These are phyloP conservation scores for Sphaerophoria taeniata DNA, from an alignment of 2,888 invertebrate genomes.

Conservation along the genomic window DNA sequence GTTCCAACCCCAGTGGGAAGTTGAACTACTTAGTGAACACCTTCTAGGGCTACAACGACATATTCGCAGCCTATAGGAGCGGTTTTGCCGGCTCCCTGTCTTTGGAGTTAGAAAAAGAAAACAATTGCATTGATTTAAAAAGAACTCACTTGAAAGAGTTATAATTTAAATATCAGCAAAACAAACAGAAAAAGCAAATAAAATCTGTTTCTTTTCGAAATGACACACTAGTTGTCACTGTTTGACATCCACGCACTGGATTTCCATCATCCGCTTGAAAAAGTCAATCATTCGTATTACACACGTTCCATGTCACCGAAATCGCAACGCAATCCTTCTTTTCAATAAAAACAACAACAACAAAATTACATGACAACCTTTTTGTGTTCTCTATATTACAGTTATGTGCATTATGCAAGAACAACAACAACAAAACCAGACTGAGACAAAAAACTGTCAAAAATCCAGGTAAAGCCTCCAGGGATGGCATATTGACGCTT, in stretches of 20 bases:
- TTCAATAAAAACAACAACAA: slow-evolving; percentile 25
- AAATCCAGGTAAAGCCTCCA: slow-evolving; percentile 17
- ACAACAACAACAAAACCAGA: slow-evolving; percentile 29
- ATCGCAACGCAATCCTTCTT: not conserved
- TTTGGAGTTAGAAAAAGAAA: no score
- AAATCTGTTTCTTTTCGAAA: slow-evolving; percentile 52
- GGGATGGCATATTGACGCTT: slow-evolving; percentile 45
- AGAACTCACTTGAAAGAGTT: not conserved
- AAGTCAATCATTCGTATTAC: slow-evolving; percentile 50
- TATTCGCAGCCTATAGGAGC: no score
- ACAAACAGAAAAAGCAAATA: not conserved
- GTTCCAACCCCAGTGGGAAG: no score
- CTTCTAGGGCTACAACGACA: no score
- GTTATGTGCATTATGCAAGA: slow-evolving; percentile 13
- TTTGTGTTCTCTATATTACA: not conserved
- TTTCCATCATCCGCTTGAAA: slow-evolving; percentile 65
- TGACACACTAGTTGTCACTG: slow-evolving; percentile 55
- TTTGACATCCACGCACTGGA: slow-evolving; percentile 60
- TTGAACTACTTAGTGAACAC: no score
- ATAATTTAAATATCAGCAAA: not conserved
- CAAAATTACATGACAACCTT: slow-evolving; percentile 19
- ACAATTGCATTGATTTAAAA: not conserved
- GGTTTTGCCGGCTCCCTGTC: no score
- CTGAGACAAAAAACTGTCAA: slow-evolving; percentile 29
- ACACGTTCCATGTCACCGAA: slow-evolving; percentile 1